Evolutionary conservation across 2,888 invertebrate species (phyloP).

Genomic region (Hofmannophila pseudospretella): DNA sequence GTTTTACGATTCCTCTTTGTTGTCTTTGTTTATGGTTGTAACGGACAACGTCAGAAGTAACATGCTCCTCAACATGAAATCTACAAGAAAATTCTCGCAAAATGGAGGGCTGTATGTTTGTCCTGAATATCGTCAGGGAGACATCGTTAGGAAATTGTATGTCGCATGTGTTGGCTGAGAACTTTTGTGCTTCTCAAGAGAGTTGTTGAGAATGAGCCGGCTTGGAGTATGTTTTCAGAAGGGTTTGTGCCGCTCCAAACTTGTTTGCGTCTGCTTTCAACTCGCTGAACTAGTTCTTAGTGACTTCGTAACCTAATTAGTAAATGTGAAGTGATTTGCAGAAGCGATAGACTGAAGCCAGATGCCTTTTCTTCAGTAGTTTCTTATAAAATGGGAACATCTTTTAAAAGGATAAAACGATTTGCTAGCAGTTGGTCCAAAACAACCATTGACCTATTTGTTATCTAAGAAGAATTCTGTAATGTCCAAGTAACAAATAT

Average conservation of each 20-base stretch:
- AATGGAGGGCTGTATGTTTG: constrained; percentile 3
- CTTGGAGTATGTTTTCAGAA: constrained; percentile 34
- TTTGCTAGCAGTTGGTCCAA: too few relatives aligned
- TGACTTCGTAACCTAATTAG: constrained; percentile 37
- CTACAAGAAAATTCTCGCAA: background rate
- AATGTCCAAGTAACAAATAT: too few relatives aligned
- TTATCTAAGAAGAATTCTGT: too few relatives aligned
- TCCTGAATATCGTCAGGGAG: constrained; percentile 16
- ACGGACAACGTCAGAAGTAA: too few relatives aligned
- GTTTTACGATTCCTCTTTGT: constrained; percentile 12
- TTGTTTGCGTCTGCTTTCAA: constrained; percentile 14
- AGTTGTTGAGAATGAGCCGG: constrained; percentile 20
- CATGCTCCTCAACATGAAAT: too few relatives aligned
- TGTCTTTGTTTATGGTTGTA: constrained; percentile 4
- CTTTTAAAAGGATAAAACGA: too few relatives aligned
- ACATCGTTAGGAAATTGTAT: constrained; percentile 28
- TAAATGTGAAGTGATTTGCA: background rate
- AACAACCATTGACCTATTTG: too few relatives aligned
- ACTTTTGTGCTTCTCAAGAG: constrained; percentile 11
- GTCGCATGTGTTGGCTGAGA: constrained; percentile 7
- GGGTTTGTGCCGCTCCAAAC: constrained; percentile 16
- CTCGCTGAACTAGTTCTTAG: constrained; percentile 20
- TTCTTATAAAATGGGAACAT: too few relatives aligned
- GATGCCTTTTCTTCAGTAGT: too few relatives aligned
- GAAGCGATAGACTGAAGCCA: background rate